phyloP scores from a whole-genome alignment of 2,113 vertebrate genomes.

The Synodontis membranacea region DNA sequence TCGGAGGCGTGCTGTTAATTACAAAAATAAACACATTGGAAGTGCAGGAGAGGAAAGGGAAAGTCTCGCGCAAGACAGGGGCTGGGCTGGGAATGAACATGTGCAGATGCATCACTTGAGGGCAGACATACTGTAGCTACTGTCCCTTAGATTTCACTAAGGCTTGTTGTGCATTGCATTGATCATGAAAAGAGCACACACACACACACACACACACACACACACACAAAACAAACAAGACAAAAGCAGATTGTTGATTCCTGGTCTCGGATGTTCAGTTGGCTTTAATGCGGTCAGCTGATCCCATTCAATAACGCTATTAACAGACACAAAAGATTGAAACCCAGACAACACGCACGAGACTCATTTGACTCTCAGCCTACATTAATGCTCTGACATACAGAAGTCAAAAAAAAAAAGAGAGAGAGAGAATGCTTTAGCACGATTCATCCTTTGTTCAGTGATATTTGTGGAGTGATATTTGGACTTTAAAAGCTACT shows the following conservation, averaged over 20 bases:
- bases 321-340: conserved; percentile 63
- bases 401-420: conserved; percentile 16
- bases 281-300: conserved; percentile 70
- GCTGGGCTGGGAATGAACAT: background rate
- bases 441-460: background rate
- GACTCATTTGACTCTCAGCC: conserved; percentile 54
- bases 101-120: conserved; percentile 18
- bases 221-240: conserved; percentile 22
- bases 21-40: too few species aligned
- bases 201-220: background rate
- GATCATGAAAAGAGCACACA: conserved; percentile 50
- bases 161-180: conserved; percentile 56
- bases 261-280: conserved; percentile 66
- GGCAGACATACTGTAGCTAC: conserved; percentile 16
- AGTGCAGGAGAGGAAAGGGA: background rate
- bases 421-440: background rate
- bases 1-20: background rate
- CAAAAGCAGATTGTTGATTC: conserved; percentile 63
- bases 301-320: conserved; percentile 69
- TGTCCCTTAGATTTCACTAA: background rate
- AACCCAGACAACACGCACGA: conserved; percentile 48
- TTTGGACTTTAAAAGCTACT: conserved; percentile 34
- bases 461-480: background rate
- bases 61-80: background rate
- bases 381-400: conserved; percentile 50